Evolutionary conservation across 2,113 vertebrate genomes (phyloP), one percentile per base, ranked within the genome.

Genomic region (Probosciger aterrimus): DNA sequence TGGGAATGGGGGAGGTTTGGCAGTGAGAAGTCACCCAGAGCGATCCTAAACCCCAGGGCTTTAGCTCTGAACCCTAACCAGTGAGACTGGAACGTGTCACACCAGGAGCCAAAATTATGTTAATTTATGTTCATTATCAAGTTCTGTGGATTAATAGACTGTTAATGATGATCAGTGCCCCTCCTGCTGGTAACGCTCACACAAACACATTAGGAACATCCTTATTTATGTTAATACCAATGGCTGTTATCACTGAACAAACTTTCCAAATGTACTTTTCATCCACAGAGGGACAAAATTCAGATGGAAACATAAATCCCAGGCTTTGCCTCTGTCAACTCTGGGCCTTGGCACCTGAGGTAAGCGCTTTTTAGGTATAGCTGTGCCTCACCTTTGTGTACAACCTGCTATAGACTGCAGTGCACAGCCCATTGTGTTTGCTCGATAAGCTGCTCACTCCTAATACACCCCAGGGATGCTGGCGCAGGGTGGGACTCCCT

Each of bases 141-240:
- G 12, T 15, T 70, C 15, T 1, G 0, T 23, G 18, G 11, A 17
- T 65, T 9, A 60, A 31, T 25, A 1, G 19, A 31, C 25, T 14
- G 44, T 11, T 35, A 9, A 0, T 5, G 57, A n/a, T 3, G 3
- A 14, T 60, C 63, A 8, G 25, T 4, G 52, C 31, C 33, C 46
- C 59, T 69, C 10, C 57, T 30, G 68, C 44, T 60, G 65, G 1
- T 7, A 9, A 5, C 3, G 11, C 37, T 73, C 14, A 0, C 23
- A 43, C 55, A 60, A 27, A 6, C 18, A 47, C 53, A 28, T 35
- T 52, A 69, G 53, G 44, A 49, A 6, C 55, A 3, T 3, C 30
- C 46, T 69, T 6, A 1, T 5, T 69, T 7, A 0, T 5, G 14
- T 35, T 7, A 7, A 27, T 14, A 25, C 57, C 1, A 1, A 5